Base-by-base conservation (phyloP, 2,888 invertebrate species). In the Epiblema foenella region DNA sequence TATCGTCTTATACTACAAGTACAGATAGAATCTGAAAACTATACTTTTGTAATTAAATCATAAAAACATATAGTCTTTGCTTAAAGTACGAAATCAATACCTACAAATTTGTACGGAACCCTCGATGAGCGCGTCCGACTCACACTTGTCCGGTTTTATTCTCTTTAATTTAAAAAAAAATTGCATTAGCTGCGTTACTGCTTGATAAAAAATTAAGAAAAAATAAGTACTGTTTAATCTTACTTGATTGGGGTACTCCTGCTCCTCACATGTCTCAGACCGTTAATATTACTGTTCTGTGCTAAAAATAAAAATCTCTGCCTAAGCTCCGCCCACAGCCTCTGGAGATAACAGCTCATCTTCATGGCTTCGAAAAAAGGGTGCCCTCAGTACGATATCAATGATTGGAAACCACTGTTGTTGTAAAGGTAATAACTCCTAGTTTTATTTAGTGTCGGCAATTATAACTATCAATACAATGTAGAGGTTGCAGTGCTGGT, bases 221-320 rank as follows among this genome's bases (percentile, higher is more conserved):
- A n/a, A n/a, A n/a, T n/a, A 15, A n/a, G 12, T 56, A 29, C 1
- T n/a, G 7, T 65, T 39, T 17, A 57, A 20, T 52, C 72, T 80
- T 84, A 95, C 95, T 94, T 94, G 79, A 94, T 93, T 0, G 91
- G 82, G 86, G 91, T 91, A 79, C 89, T 94, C 11, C 90, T 79
- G 12, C 89, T 88, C 58, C 86, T 83, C 73, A 93, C 91, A 82
- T 94, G 95, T 73, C 90, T 90, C 39, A 95, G 86, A 4, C 95
- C 95, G 78, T 95, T 95, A 18, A 91, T 78, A 0, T 83, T 81
- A 73, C 89, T 89, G 37, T 88, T 87, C 37, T 80, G 78, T 9
- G 87, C 89, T 66, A 90, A 87, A 76, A 81, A 86, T 49, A 84
- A 46, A 63, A 88, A 76, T 70, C 84, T 69, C 39, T 65, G 24